Percentiles rank a stretch among this genome's conserved stretches.
These are phyloP conservation scores for Odontophorus gujanensis DNA, from an alignment of 2,113 vertebrate species.

Conservation along the genomic window DNA sequence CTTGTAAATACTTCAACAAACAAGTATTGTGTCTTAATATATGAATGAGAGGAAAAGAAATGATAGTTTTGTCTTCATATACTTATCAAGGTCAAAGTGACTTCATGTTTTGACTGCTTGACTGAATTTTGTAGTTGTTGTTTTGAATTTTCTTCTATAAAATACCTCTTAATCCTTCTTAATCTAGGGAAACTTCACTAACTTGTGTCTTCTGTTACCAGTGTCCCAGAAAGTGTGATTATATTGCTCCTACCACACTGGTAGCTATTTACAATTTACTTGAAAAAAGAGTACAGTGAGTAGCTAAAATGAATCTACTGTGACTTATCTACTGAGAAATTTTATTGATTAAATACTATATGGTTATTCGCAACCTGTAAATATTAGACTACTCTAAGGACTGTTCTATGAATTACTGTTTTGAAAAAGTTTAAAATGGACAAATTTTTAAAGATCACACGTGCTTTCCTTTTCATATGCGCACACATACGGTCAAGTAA, in stretches of 20 bases:
- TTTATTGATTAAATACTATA: not conserved
- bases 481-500: not conserved
- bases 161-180: not conserved
- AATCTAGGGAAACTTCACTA: not conserved
- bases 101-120: not conserved
- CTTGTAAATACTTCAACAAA: not conserved
- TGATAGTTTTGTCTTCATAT: not conserved
- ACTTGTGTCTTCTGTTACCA: not conserved
- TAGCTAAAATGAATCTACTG: not conserved
- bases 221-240: not conserved
- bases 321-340: not conserved
- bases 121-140: rapidly evolving
- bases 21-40: not conserved
- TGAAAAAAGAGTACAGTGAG: not conserved
- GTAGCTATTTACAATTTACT: not conserved
- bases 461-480: not conserved
- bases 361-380: not conserved
- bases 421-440: not conserved
- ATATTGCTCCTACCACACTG: not conserved
- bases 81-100: not conserved
- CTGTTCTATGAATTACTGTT: not conserved
- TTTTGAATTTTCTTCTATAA: not conserved
- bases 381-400: not conserved
- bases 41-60: not conserved
- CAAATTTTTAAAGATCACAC: not conserved